Percentiles rank a stretch among this genome's conserved stretches.
Evolutionary conservation across 1,140 invertebrate genomes (phyloP).

Genomic region (Archivesica marissinica): DNA sequence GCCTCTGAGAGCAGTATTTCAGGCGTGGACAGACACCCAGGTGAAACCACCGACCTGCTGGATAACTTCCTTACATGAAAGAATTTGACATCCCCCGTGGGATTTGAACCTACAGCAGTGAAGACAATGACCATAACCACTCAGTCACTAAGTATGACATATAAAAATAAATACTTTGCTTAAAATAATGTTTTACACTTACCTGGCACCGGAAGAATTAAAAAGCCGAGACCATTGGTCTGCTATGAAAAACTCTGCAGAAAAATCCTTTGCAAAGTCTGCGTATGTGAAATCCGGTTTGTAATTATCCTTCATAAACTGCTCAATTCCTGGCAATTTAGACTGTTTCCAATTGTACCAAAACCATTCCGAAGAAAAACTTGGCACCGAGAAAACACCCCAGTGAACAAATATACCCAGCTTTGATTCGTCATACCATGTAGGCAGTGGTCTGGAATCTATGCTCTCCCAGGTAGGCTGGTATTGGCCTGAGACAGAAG

Average conservation of each 20-base stretch:
- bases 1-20: too few species aligned
- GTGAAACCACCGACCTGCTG: too few species aligned
- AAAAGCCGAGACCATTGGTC: constrained; percentile 71
- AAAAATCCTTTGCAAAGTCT: constrained; percentile 74
- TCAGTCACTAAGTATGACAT: too few species aligned
- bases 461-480: constrained; percentile 67
- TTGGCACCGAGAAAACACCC: constrained; percentile 81
- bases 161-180: too few species aligned
- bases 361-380: constrained; percentile 74
- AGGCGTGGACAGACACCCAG: too few species aligned
- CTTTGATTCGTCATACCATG: constrained; percentile 83
- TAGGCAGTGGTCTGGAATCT: constrained; percentile 43
- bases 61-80: too few species aligned
- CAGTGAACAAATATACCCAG: constrained; percentile 83
- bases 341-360: constrained; percentile 77
- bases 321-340: constrained; percentile 35
- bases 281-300: constrained; percentile 73
- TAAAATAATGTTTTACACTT: too few species aligned
- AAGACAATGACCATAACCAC: too few species aligned
- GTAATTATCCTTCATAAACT: constrained; percentile 76
- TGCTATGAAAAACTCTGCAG: constrained; percentile 69
- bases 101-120: too few species aligned
- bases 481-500: background rate
- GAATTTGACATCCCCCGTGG: too few species aligned
- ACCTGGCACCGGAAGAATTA: constrained; percentile 71